phyloP scores from a whole-genome alignment of 2,797 vertebrate species.

The Kryptopterus vitreolus region DNA sequence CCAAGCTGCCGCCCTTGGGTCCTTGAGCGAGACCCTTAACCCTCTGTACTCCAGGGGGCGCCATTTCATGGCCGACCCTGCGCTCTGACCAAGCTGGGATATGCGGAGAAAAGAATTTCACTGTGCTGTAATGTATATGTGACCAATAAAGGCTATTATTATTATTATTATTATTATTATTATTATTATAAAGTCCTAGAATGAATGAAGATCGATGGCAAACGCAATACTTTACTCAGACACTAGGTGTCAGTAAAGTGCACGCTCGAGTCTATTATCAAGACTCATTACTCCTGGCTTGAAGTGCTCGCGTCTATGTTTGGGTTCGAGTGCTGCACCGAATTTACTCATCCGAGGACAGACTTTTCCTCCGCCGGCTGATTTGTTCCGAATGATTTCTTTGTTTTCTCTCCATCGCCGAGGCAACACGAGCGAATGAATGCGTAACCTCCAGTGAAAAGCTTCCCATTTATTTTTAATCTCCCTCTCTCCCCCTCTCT shows the following conservation, averaged over 20 bases:
- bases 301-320: not conserved
- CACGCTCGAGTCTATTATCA: not conserved
- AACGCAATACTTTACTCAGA: not conserved
- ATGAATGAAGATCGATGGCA: too few relatives aligned
- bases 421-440: slow-evolving; percentile 28
- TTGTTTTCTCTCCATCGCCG: slow-evolving; percentile 17
- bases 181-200: too few relatives aligned
- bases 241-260: not conserved
- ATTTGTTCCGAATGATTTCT: not conserved
- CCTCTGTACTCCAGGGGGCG: too few relatives aligned
- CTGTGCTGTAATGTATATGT: too few relatives aligned
- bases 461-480: slow-evolving; percentile 35
- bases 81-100: too few relatives aligned
- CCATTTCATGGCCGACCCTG: too few relatives aligned
- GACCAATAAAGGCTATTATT: too few relatives aligned
- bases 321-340: not conserved
- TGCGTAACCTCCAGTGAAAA: slow-evolving; percentile 18
- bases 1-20: too few relatives aligned
- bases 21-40: too few relatives aligned
- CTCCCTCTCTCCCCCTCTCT: not conserved
- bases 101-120: too few relatives aligned
- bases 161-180: too few relatives aligned
- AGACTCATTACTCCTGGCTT: not conserved
- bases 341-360: not conserved
- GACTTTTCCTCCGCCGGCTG: not conserved